phyloP scores from a whole-genome alignment of 2,113 vertebrate genomes.

The Pachycephala philippinensis region DNA sequence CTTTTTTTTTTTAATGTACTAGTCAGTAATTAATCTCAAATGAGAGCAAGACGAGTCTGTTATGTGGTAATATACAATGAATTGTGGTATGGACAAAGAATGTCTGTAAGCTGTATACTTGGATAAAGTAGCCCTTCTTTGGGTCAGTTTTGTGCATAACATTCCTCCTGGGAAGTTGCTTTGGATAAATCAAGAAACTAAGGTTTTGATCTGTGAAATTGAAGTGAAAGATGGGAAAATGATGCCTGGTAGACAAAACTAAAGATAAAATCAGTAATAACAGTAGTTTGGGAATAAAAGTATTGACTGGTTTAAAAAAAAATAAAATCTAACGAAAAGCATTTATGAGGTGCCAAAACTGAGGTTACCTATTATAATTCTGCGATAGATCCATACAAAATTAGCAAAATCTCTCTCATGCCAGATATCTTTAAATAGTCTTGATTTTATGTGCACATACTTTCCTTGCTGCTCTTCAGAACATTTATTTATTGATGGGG shows the following conservation, averaged over 20 bases:
- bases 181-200: background rate
- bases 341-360: background rate
- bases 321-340: background rate
- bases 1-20: background rate
- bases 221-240: background rate
- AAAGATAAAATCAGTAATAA: background rate
- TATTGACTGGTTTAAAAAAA: background rate
- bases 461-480: background rate
- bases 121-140: background rate
- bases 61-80: background rate
- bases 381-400: background rate
- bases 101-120: background rate
- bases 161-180: background rate
- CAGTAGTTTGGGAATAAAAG: background rate
- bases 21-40: background rate
- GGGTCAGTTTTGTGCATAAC: background rate
- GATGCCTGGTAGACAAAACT: background rate
- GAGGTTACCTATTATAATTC: background rate
- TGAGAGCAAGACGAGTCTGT: background rate
- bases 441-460: rapidly evolving
- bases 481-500: background rate
- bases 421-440: background rate
- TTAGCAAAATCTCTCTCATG: background rate
- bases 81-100: background rate
- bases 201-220: background rate